phyloP scores from a whole-genome alignment of 2,888 invertebrate genomes.

The Cryptophagus acutangulus region DNA sequence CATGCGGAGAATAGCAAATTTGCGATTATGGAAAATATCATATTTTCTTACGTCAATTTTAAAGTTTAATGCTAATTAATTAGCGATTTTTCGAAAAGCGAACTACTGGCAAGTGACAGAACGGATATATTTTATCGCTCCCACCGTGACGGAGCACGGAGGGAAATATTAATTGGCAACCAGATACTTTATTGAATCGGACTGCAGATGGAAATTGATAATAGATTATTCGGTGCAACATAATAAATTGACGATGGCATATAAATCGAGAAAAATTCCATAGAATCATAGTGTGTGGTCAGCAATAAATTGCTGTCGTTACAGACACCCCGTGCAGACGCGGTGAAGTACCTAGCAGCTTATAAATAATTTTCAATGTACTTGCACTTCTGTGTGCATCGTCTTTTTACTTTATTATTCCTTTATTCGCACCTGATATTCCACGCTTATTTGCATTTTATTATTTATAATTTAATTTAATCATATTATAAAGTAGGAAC shows the following conservation, averaged over 20 bases:
- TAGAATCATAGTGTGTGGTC: conserved; percentile 40
- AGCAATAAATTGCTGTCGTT: conserved; percentile 40
- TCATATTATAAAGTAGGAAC: no score
- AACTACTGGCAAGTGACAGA: no score
- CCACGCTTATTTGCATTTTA: no score
- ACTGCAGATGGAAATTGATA: background rate
- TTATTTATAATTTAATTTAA: no score
- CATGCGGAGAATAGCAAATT: conserved; percentile 47
- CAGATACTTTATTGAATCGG: no score
- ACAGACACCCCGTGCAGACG: conserved; percentile 39
- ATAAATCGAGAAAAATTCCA: conserved; percentile 22
- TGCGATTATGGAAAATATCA: conserved; percentile 44
- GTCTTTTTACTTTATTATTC: no score
- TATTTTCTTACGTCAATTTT: conserved; percentile 35
- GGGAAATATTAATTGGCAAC: no score
- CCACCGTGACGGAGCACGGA: no score
- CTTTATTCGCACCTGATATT: no score
- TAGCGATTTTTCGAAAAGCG: no score
- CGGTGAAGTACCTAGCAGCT: conserved; percentile 40
- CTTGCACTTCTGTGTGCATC: conserved; percentile 30
- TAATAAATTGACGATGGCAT: conserved; percentile 21
- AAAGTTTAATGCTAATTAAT: conserved; percentile 28
- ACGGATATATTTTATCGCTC: background rate
- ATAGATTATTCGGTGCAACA: background rate
- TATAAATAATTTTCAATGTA: conserved; percentile 36